Percentiles rank a stretch among this genome's conserved stretches.
These are phyloP conservation scores for Miniopterus natalensis DNA, from an alignment of 2,113 vertebrate species.

Conservation along the genomic window DNA sequence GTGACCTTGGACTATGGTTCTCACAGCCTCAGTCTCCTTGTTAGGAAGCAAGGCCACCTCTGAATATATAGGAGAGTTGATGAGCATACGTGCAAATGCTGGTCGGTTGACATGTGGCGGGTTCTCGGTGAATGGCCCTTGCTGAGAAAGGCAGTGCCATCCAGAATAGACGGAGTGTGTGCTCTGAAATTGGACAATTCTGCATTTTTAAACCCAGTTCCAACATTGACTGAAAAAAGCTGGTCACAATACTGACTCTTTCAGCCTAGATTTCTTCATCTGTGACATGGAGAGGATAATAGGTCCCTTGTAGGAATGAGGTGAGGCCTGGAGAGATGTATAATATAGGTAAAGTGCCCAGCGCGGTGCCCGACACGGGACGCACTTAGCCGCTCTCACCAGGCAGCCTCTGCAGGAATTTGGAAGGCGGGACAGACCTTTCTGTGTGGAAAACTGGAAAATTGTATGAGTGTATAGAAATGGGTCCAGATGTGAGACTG, in stretches of 20 bases:
- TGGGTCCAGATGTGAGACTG: neutral
- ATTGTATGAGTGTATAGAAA: neutral
- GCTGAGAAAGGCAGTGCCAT: neutral
- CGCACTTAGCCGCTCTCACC: neutral
- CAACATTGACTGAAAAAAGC: neutral
- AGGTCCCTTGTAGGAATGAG: neutral
- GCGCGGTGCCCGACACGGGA: neutral
- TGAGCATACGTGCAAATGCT: neutral
- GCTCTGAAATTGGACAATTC: neutral
- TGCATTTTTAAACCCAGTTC: neutral
- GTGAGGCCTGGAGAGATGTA: neutral
- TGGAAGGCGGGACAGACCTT: neutral
- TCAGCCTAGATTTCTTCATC: neutral
- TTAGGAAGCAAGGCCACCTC: neutral
- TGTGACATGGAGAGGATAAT: neutral
- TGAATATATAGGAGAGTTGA: neutral
- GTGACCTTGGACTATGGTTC: neutral
- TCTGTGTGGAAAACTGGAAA: neutral
- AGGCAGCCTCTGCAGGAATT: neutral
- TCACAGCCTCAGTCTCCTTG: neutral
- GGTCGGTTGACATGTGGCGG: rapidly evolving
- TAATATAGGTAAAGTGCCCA: neutral
- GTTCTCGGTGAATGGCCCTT: rapidly evolving
- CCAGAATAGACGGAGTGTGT: neutral
- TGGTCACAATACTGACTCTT: neutral